Evolutionary conservation across 2,113 vertebrate species (phyloP), one percentile per base, ranked within the genome.

Genomic region (Leuciscus idus): DNA sequence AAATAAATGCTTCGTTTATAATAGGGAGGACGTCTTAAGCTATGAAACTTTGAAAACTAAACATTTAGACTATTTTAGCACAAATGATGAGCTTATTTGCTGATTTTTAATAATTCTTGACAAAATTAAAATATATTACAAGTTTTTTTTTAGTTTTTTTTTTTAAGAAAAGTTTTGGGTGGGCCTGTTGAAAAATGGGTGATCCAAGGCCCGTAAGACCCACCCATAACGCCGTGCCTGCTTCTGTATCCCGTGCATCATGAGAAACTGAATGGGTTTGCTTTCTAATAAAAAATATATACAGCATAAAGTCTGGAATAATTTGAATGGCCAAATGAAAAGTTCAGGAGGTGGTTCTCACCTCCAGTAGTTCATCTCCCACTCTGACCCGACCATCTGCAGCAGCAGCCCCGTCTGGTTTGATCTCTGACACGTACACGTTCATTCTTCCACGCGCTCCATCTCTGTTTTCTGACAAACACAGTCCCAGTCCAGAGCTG

Each of bases 311-410:
- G 28, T 33, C 75, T 43, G 23, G 19, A 55, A 55, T 74, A 12
- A 74, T n/a, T 2, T n/a, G 23, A 23, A n/a, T 26, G 55, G 2
- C 3, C 33, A 79, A 46, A 50, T 81, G 4, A 57, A 78, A 57
- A 36, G 4, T 46, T 84, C 36, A 43, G 33, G 4, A 15, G 57
- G 33, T 48, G 39, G 33, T 59, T n/a, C 94, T 95, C 90, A 98
- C 98, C 96, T 99, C 98, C 68, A 99, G 92, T 75, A 99, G 94
- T 86, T 99, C 98, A 86, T 99, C 98, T 77, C 96, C 97, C 89
- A 96, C 94, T 76, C 94, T 94, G 78, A 99, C 94, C 80, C 96
- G 95, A 64, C 97, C 97, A 74, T 99, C 98, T 90, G 94, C 94
- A 19, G 95, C 97, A 74, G 96, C 96, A n/a, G 97, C 96, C 91